Base-by-base conservation (phyloP, 1,140 invertebrate species). In the Bombyx mori region DNA sequence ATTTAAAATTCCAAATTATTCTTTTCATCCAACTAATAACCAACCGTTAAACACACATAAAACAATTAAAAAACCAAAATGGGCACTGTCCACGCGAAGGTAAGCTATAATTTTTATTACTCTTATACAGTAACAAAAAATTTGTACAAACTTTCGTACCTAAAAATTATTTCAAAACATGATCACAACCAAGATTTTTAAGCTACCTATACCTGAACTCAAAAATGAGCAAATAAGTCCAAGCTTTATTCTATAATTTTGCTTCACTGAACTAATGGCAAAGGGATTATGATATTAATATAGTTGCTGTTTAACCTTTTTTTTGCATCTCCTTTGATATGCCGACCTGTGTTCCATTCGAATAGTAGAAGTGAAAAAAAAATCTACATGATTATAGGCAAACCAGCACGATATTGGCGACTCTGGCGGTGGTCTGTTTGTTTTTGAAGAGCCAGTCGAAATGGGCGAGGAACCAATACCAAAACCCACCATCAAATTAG, bases 401-500 rank as follows among this genome's bases (percentile, higher is more conserved):
- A 69, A 68, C 52, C 61, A 63, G 22, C 18, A 53, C 44, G 61
- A 64, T 12, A 75, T 58, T 10, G 69, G 65, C 6, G 61, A 70
- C 18, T 59, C 71, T 60, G 75, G 75, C 5, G 66, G 70, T 8
- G 74, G 69, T 8, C 48, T 83, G 54, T 73, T 81, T 57, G 79
- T 79, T 44, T 69, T 82, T 43, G 78, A 81, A 6, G 78, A 81
- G 43, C 65, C 73, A 1, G 54, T 70, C 3, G 70, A 75, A 35
- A 35, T 79, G 35, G 78, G 72, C 1, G 66, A 78, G 18, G 77
- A 80, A 7, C 65, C 70, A 1, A 56, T 73, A 3, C 56, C 75
- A 12, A 81, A 81, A 57, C 73, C 81, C 6, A 66, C 67, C 26
- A 75, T 84, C 47, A 77, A 79, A 58, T 67, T 86, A 0, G 77